Evolutionary conservation across 2,797 vertebrate species (phyloP).

Genomic region (Decapterus maruadsi): DNA sequence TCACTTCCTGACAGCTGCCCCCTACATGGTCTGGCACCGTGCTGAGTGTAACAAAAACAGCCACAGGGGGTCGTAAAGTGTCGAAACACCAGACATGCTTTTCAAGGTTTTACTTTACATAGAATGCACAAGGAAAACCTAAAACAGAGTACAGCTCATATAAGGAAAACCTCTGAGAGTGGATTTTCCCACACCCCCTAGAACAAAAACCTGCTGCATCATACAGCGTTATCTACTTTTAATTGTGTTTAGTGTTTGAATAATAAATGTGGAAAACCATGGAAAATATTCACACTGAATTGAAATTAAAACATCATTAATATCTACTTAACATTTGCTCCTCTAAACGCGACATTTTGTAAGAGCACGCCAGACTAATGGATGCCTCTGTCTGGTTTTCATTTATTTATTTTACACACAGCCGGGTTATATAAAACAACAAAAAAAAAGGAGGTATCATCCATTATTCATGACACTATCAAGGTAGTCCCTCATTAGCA

Average conservation of each 20-base stretch:
- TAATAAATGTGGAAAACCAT: slow-evolving; percentile 1
- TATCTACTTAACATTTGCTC: slow-evolving; percentile 10
- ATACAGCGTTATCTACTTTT: not conserved
- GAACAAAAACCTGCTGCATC: not conserved
- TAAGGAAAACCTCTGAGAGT: too few species aligned
- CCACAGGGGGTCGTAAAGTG: too few species aligned
- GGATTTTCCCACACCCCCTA: too few species aligned
- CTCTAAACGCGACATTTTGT: not conserved
- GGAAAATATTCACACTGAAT: not conserved
- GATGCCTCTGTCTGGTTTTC: slow-evolving; percentile 11
- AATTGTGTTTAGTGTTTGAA: not conserved
- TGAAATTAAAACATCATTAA: not conserved
- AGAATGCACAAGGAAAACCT: too few species aligned
- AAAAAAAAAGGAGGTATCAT: slow-evolving; percentile 28
- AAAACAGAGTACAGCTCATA: too few species aligned
- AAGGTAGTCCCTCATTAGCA: slow-evolving; percentile 66
- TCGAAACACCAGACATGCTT: too few species aligned
- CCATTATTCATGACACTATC: slow-evolving; percentile 66
- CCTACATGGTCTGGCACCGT: too few species aligned
- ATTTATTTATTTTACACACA: slow-evolving; percentile 34
- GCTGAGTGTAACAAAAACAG: too few species aligned
- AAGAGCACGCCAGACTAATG: not conserved
- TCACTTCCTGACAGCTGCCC: too few species aligned
- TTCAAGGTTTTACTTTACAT: too few species aligned
- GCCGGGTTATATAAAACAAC: slow-evolving; percentile 23